Base-by-base conservation (phyloP, 2,888 invertebrate genomes). In the Leptopterna dolabrata region DNA sequence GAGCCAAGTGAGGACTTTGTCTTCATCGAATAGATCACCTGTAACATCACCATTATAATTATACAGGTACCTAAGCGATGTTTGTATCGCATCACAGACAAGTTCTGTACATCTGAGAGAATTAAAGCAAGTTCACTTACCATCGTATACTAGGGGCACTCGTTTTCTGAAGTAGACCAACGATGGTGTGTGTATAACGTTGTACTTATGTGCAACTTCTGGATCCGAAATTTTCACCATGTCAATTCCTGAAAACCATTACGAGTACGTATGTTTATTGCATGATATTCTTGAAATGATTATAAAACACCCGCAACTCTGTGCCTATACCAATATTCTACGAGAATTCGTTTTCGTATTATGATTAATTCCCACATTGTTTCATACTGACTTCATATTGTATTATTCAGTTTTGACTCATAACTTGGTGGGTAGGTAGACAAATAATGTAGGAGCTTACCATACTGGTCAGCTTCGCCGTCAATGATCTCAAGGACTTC, bases 401-500 rank as follows among this genome's bases (percentile, higher is more conserved):
- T n/a, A n/a, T n/a, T n/a, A n/a, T n/a, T n/a, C n/a, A n/a, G n/a
- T n/a, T n/a, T n/a, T n/a, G n/a, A n/a, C n/a, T n/a, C n/a, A n/a
- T n/a, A n/a, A n/a, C n/a, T n/a, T n/a, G n/a, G n/a, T n/a, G n/a
- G n/a, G n/a, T n/a, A n/a, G 13, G 13, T 47, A 47, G 47, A 3
- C 16, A 47, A 47, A 47, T 47, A 43, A 43, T 43, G 43, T 43
- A n/a, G n/a, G n/a, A 36, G 84, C 88, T 88, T 89, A 91, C 97
- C 97, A 91, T 95, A 97, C 90, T 96, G 94, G 92, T 98, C 97
- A 0, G 97, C 97, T 93, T 98, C 98, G 45, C 97, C 97, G 91
- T 99, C 98, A 90, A 99, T 98, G 91, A 97, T 96, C 92, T 98
- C 98, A 63, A 98, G 92, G 88, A 97, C 95, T 91, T 96, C 96